Conservation (phyloP, 2,888 invertebrate genomes). For the Lamellibrachia columna region DNA sequence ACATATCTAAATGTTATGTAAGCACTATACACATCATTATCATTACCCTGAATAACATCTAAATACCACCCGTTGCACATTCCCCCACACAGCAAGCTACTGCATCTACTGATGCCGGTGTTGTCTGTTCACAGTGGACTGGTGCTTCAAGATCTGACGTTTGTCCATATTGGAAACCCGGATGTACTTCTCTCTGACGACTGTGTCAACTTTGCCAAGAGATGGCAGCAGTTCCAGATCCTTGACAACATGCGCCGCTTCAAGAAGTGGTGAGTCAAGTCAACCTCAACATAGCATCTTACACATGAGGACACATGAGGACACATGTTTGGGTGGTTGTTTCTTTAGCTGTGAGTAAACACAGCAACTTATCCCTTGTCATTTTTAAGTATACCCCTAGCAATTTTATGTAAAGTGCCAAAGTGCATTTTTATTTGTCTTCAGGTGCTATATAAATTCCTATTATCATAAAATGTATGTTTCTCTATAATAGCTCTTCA, state of each 20-base stretch:
- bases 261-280: conserved; percentile 84
- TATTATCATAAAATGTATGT: no score
- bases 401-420: no score
- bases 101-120: not conserved
- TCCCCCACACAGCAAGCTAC: no score
- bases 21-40: not conserved
- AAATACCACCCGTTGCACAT: no score
- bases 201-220: conserved; percentile 82
- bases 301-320: no score
- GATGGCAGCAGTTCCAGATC: conserved; percentile 98
- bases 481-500: no score
- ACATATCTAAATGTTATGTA: not conserved
- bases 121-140: conserved; percentile 77
- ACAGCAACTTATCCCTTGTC: no score
- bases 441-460: no score
- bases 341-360: no score
- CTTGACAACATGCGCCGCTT: conserved; percentile 98
- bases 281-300: not conserved
- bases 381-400: no score
- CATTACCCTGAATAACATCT: not conserved
- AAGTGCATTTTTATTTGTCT: no score
- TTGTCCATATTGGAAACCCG: conserved; percentile 97
- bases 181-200: conserved; percentile 88
- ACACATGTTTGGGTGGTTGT: no score
- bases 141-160: conserved; percentile 97